Conservation (phyloP, 2,113 vertebrate species). For the Lycocorax pyrrhopterus region DNA sequence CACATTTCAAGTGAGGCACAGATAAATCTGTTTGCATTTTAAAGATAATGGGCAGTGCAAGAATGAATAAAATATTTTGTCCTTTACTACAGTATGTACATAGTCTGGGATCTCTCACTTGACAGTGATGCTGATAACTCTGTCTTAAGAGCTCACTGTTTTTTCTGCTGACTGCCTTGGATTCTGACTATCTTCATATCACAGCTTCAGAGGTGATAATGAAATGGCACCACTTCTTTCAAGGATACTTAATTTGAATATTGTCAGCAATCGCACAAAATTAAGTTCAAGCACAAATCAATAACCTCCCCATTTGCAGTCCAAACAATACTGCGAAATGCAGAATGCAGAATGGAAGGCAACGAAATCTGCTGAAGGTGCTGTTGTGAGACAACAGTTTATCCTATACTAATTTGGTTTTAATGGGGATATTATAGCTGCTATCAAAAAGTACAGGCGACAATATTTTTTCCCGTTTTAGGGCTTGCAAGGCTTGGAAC, state of each 20-base stretch:
- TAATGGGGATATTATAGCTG: not conserved
- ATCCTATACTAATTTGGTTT: not conserved
- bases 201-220: not conserved
- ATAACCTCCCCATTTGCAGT: not conserved
- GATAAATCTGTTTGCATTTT: not conserved
- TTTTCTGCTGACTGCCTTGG: not conserved
- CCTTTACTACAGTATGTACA: not conserved
- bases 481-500: not conserved
- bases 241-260: not conserved
- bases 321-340: not conserved
- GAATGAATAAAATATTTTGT: not conserved
- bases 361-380: not conserved
- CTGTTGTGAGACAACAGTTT: not conserved
- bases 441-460: not conserved
- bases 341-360: not conserved
- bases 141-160: not conserved
- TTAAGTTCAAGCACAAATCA: not conserved
- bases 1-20: not conserved
- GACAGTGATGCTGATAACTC: not conserved
- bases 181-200: not conserved
- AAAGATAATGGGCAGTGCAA: not conserved
- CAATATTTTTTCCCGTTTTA: conserved; percentile 20
- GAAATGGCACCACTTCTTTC: not conserved
- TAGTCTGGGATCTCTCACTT: not conserved
- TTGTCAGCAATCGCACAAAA: not conserved